These are phyloP conservation scores for Ctenomys sociabilis DNA, from an alignment of 2,113 vertebrate species.

Conservation along the genomic window DNA sequence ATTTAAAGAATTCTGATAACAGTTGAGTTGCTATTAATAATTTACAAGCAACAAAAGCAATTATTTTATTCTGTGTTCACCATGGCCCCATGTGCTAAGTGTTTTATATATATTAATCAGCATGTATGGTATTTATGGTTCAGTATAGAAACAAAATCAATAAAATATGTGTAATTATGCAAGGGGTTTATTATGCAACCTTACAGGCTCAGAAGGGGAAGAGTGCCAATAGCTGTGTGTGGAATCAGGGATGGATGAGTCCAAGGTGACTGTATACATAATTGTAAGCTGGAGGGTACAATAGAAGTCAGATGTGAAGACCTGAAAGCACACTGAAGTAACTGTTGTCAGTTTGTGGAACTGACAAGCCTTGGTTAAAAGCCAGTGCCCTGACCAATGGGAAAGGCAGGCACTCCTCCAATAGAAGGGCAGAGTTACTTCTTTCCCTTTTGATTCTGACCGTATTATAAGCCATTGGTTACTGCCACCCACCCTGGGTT, in stretches of 20 bases:
- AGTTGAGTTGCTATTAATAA: not conserved
- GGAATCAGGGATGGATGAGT: not conserved
- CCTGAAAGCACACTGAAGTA: not conserved
- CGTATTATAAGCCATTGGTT: not conserved
- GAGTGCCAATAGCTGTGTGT: not conserved
- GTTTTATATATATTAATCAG: not conserved
- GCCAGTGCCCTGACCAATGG: not conserved
- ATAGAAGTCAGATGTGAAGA: not conserved
- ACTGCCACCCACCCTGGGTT: accelerated
- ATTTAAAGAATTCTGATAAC: not conserved
- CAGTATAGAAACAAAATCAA: not conserved
- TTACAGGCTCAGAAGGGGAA: not conserved
- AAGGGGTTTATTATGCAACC: not conserved
- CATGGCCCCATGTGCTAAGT: not conserved
- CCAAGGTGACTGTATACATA: not conserved
- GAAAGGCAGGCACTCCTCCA: not conserved
- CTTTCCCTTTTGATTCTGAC: not conserved
- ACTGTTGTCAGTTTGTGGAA: not conserved
- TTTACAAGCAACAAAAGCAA: not conserved
- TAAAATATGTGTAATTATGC: not conserved
- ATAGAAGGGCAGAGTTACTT: not conserved
- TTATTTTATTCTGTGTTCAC: conserved; percentile 13
- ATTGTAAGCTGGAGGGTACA: not conserved
- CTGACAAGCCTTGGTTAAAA: not conserved
- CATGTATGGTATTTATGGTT: not conserved